Percentiles rank a stretch among this genome's conserved stretches.
Conservation (phyloP, 2,888 invertebrate species). For the Cheilosia soror region DNA sequence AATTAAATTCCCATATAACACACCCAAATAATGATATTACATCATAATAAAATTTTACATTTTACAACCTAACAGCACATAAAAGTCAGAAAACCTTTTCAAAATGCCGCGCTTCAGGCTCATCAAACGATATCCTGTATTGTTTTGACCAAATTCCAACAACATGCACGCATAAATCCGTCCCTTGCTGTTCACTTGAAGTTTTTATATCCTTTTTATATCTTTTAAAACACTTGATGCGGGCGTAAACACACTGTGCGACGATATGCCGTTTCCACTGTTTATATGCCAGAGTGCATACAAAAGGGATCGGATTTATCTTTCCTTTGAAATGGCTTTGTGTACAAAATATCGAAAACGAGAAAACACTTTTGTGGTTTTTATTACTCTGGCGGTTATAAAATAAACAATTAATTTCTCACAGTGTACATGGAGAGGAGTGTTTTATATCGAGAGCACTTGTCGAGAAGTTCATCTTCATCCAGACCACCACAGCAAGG, state of each 20-base stretch:
- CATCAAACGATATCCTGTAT: constrained; percentile 13
- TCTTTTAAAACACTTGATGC: constrained; percentile 75
- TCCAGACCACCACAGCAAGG: constrained; percentile 27
- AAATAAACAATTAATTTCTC: constrained; percentile 71
- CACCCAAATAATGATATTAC: constrained; percentile 57
- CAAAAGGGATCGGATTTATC: constrained; percentile 43
- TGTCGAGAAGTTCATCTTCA: constrained; percentile 62
- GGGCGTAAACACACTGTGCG: constrained; percentile 69
- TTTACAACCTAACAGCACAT: constrained; percentile 65
- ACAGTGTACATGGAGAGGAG: constrained; percentile 37
- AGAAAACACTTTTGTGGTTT: constrained; percentile 59
- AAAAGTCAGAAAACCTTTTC: constrained; percentile 54
- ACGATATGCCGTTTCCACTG: constrained; percentile 59
- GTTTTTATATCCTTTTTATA: constrained; percentile 75
- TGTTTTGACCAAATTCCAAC: constrained; percentile 62
- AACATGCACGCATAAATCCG: constrained; percentile 65
- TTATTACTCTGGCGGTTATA: constrained; percentile 69
- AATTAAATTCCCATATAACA: constrained; percentile 51
- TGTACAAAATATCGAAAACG: background rate
- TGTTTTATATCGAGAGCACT: constrained; percentile 46
- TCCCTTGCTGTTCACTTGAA: constrained; percentile 60
- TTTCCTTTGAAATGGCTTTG: background rate
- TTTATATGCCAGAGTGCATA: constrained; percentile 29
- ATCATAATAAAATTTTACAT: constrained; percentile 49
- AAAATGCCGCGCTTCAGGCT: constrained; percentile 29